Conservation (phyloP, 2,797 vertebrate genomes). For the Spinus pinus region DNA sequence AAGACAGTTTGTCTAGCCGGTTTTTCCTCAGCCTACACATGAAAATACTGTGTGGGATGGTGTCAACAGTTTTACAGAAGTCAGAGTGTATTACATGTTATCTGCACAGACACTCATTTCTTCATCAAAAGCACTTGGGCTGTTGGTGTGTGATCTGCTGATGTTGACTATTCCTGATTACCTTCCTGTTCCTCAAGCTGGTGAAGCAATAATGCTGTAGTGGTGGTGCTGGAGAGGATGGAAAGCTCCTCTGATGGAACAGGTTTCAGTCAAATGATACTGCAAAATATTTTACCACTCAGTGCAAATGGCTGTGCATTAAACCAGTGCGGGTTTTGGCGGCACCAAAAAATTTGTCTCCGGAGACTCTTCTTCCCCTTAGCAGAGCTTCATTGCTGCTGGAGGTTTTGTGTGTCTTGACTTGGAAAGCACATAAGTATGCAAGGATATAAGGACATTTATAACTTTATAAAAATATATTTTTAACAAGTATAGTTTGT, state of each 20-base stretch:
- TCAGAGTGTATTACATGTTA: not conserved
- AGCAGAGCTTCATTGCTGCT: not conserved
- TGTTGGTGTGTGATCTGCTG: not conserved
- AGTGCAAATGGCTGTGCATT: not conserved
- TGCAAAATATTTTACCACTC: not conserved
- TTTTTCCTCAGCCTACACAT: not conserved
- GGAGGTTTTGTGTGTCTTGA: not conserved
- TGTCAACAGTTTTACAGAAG: slow-evolving; percentile 6
- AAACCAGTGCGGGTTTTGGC: not conserved
- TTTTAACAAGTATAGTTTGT: not conserved
- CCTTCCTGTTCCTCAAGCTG: not conserved
- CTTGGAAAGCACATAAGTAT: not conserved
- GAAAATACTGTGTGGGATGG: not conserved
- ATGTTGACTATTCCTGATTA: not conserved
- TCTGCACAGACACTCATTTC: not conserved
- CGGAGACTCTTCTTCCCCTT: not conserved
- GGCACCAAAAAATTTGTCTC: not conserved
- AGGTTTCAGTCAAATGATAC: not conserved
- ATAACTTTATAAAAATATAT: not conserved
- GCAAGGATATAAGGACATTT: not conserved
- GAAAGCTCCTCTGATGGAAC: not conserved
- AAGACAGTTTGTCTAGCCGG: not conserved
- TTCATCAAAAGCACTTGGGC: not conserved
- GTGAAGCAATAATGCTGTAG: not conserved
- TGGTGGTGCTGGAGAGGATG: not conserved